phyloP scores from a whole-genome alignment of 2,113 vertebrate species.

The Engystomops pustulosus region DNA sequence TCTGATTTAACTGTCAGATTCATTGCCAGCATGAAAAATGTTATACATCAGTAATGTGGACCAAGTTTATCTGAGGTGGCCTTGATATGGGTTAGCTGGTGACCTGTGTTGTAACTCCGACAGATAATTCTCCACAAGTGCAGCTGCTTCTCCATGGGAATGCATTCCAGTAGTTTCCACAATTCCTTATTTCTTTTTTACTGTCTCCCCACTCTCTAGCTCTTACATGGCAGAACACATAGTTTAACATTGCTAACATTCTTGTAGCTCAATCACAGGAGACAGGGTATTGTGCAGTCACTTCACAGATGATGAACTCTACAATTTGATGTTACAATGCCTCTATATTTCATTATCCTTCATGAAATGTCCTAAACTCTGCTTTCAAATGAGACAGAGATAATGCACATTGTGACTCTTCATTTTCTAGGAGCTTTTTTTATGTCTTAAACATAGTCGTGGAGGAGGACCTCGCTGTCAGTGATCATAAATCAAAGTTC shows the following conservation, averaged over 20 bases:
- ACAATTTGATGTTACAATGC: constrained; percentile 41
- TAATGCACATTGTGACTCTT: constrained; percentile 34
- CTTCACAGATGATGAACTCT: constrained; percentile 32
- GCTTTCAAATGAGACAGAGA: constrained; percentile 15
- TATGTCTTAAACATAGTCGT: constrained; percentile 29
- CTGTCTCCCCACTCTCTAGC: not conserved
- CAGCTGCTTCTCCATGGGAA: not conserved
- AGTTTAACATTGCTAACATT: constrained; percentile 43
- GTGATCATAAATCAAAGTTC: constrained; percentile 50
- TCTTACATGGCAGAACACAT: constrained; percentile 3
- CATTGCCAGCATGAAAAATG: constrained; percentile 44
- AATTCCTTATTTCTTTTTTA: constrained; percentile 5
- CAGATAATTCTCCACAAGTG: constrained; percentile 28
- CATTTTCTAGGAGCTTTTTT: constrained; percentile 38
- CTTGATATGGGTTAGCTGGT: constrained; percentile 24
- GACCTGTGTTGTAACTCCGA: constrained; percentile 19
- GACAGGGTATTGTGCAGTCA: constrained; percentile 19
- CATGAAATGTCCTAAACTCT: constrained; percentile 31
- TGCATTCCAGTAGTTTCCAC: not conserved
- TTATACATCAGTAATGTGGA: constrained; percentile 42
- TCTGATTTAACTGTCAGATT: constrained; percentile 51
- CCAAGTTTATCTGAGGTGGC: constrained; percentile 43
- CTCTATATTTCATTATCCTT: constrained; percentile 42
- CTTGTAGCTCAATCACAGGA: constrained; percentile 16
- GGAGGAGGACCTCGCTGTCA: constrained; percentile 27